Percentiles rank a stretch among this genome's conserved stretches.
Evolutionary conservation across 2,888 invertebrate genomes (phyloP).

Genomic region (Craniophora ligustri): DNA sequence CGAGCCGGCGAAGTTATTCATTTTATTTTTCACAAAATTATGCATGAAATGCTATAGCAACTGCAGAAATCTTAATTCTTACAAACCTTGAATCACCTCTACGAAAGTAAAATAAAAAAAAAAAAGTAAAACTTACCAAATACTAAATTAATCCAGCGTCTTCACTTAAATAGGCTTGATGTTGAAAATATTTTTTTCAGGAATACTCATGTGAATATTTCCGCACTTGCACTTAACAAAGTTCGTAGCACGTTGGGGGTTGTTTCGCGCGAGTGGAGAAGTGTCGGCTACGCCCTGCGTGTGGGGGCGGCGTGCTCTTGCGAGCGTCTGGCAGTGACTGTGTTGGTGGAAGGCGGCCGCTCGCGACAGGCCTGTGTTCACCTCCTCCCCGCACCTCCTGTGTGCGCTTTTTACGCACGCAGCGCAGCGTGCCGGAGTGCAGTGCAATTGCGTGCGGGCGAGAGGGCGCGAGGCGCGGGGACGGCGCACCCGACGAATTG

Average conservation of each 20-base stretch:
- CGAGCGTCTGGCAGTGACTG: constrained; percentile 86
- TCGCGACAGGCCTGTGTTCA: constrained; percentile 64
- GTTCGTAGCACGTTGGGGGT: constrained; percentile 78
- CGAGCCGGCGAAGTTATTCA: constrained; percentile 54
- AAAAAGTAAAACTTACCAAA: constrained; percentile 59
- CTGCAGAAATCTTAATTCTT: constrained; percentile 36
- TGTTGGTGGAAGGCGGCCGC: constrained; percentile 69
- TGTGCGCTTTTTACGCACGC: constrained; percentile 88
- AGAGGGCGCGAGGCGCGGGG: constrained; percentile 66
- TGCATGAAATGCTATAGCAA: constrained; percentile 31
- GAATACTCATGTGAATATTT: constrained; percentile 66
- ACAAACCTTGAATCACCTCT: constrained; percentile 52
- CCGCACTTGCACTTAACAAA: constrained; percentile 79
- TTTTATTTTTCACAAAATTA: constrained; percentile 57
- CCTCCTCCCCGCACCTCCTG: constrained; percentile 79
- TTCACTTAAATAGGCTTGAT: constrained; percentile 51
- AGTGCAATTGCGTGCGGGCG: constrained; percentile 87
- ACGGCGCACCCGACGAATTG: constrained; percentile 84
- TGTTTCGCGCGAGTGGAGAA: constrained; percentile 72
- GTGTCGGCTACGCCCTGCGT: constrained; percentile 67
- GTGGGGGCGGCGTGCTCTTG: constrained; percentile 85
- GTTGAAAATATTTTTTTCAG: constrained; percentile 53
- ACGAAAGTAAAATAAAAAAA: constrained; percentile 48
- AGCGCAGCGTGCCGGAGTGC: constrained; percentile 81
- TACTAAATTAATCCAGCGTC: constrained; percentile 60